phyloP scores from a whole-genome alignment of 2,797 vertebrate species.

The Pseudotriccus pelzelni region DNA sequence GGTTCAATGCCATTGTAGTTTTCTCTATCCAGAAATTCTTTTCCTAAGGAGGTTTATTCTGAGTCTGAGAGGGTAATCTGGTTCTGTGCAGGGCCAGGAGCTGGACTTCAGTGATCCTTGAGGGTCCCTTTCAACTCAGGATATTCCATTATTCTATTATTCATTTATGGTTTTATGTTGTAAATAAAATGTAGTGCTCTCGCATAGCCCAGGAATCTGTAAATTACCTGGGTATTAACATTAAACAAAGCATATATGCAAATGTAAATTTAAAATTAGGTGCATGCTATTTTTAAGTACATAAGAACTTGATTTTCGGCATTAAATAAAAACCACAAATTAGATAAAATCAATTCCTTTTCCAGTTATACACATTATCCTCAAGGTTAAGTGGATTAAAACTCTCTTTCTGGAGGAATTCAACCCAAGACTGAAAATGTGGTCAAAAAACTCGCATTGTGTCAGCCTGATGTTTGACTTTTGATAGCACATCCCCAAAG shows the following conservation, averaged over 20 bases:
- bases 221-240: neutral
- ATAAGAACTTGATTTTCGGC: neutral
- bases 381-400: slow-evolving; percentile 20
- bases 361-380: neutral
- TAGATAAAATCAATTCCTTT: neutral
- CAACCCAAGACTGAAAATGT: neutral
- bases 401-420: neutral
- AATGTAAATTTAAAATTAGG: neutral
- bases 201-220: neutral
- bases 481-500: slow-evolving; percentile 41
- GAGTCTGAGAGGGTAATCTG: neutral
- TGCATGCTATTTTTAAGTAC: neutral
- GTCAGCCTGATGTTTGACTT: slow-evolving; percentile 6
- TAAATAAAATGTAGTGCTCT: neutral
- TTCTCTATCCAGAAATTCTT: neutral
- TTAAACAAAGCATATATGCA: neutral
- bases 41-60: neutral
- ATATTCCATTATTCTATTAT: neutral
- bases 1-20: neutral
- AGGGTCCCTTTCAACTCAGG: neutral
- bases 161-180: neutral
- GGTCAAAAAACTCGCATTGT: neutral
- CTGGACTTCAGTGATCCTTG: neutral
- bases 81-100: neutral
- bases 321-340: neutral